Evolutionary conservation across 2,113 vertebrate genomes (phyloP).

Genomic region (Urocitellus parryii): DNA sequence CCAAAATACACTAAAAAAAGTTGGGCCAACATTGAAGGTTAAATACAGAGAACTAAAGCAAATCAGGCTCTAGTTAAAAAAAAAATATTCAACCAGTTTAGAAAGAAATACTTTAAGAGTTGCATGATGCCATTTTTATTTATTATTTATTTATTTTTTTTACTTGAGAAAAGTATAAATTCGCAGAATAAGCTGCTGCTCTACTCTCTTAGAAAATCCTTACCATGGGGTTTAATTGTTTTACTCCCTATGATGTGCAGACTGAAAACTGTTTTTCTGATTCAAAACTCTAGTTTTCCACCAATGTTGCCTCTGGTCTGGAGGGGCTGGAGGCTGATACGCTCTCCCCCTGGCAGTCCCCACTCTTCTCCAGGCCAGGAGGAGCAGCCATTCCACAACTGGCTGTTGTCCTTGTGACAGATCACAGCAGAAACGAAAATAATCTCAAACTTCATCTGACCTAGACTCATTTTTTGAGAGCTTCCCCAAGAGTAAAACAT

Average conservation of each 20-base stretch:
- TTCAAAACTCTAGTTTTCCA: not conserved
- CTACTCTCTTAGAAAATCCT: not conserved
- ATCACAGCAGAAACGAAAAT: not conserved
- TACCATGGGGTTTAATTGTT: accelerated
- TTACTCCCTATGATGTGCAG: accelerated
- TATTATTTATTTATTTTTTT: not conserved
- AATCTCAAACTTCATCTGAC: not conserved
- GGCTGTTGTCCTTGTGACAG: not conserved
- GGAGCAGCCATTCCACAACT: not conserved
- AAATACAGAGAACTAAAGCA: not conserved
- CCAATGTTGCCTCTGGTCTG: not conserved
- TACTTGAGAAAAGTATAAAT: not conserved
- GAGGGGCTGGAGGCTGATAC: not conserved
- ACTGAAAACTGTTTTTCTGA: not conserved
- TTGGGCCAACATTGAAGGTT: accelerated
- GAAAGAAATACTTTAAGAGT: not conserved
- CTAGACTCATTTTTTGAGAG: not conserved
- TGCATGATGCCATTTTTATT: not conserved
- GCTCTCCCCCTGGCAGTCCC: not conserved
- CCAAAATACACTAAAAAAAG: not conserved
- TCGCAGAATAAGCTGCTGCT: not conserved
- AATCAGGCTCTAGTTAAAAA: not conserved
- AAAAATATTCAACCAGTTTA: not conserved
- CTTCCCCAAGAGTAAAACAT: not conserved
- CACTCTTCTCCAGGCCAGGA: not conserved